Conservation (phyloP, 1,140 invertebrate genomes). For the Agraylea sexmaculata region DNA sequence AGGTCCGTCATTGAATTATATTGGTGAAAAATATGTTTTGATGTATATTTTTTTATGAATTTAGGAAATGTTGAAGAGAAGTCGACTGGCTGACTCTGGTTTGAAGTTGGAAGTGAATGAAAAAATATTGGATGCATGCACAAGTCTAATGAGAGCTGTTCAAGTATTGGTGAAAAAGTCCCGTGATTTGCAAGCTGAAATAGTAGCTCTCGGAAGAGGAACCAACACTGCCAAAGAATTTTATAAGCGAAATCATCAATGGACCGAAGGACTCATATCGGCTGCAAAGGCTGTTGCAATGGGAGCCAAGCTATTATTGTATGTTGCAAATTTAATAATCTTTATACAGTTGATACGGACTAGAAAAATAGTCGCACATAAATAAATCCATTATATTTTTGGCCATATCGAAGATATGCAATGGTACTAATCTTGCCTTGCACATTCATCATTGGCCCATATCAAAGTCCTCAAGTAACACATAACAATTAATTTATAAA, state of each 20-base stretch:
- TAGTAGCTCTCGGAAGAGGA: slow-evolving; percentile 70
- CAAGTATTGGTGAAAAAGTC: slow-evolving; percentile 81
- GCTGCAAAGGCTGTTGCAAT: slow-evolving; percentile 95
- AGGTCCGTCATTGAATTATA: slow-evolving; percentile 37
- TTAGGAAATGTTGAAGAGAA: slow-evolving; percentile 75
- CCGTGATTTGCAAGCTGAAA: slow-evolving; percentile 82
- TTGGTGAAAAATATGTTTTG: neutral
- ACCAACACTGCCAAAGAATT: slow-evolving; percentile 82
- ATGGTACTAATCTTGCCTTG: slow-evolving; percentile 1
- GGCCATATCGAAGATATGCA: too few relatives aligned
- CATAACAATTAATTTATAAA: neutral
- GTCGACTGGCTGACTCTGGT: slow-evolving; percentile 77
- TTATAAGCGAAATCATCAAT: slow-evolving; percentile 96
- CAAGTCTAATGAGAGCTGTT: slow-evolving; percentile 86
- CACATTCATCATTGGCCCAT: neutral
- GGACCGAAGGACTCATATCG: slow-evolving; percentile 97
- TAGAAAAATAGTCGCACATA: neutral
- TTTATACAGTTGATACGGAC: too few relatives aligned
- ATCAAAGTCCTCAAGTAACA: neutral
- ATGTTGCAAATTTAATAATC: too few relatives aligned
- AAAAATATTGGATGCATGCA: slow-evolving; percentile 94
- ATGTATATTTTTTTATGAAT: slow-evolving; percentile 20
- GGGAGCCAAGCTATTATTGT: slow-evolving; percentile 89
- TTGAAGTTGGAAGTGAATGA: slow-evolving; percentile 95
- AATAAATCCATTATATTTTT: neutral